These are phyloP conservation scores for Drosophila ochracea DNA, from an alignment of 2,888 invertebrate genomes.

Conservation along the genomic window DNA sequence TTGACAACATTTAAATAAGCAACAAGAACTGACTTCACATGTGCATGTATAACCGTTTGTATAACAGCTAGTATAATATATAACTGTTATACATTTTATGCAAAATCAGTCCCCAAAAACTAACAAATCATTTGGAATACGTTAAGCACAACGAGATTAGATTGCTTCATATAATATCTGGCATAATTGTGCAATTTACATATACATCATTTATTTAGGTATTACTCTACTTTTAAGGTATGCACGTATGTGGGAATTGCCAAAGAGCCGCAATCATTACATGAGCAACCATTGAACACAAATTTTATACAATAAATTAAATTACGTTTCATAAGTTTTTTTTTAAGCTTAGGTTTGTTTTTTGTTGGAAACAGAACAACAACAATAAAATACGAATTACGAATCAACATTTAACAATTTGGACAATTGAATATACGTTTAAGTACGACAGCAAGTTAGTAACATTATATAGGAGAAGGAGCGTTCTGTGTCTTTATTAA, in stretches of 20 bases:
- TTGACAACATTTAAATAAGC: constrained; percentile 46
- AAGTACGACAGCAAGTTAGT: constrained; percentile 74
- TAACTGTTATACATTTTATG: constrained; percentile 27
- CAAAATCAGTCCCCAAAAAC: constrained; percentile 40
- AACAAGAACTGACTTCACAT: constrained; percentile 16
- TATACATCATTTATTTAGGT: constrained; percentile 5
- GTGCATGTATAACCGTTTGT: constrained; percentile 23
- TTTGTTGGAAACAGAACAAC: constrained; percentile 37
- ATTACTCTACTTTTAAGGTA: not conserved
- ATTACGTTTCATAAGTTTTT: constrained; percentile 28
- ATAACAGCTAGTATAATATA: not conserved
- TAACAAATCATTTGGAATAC: constrained; percentile 70
- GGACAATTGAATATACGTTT: constrained; percentile 41
- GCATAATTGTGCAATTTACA: constrained; percentile 18
- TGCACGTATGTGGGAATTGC: constrained; percentile 18
- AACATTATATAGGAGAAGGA: constrained; percentile 59
- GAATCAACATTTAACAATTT: constrained; percentile 67
- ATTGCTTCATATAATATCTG: constrained; percentile 47
- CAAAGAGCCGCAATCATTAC: constrained; percentile 31
- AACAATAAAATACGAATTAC: constrained; percentile 54
- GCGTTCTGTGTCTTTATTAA: constrained; percentile 60
- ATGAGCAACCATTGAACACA: constrained; percentile 39
- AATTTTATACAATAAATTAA: constrained; percentile 51
- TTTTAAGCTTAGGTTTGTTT: constrained; percentile 14
- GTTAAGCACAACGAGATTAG: constrained; percentile 74